phyloP scores from a whole-genome alignment of 92 coral and sea anemone genomes.

The Parazoanthus atlanticus region DNA sequence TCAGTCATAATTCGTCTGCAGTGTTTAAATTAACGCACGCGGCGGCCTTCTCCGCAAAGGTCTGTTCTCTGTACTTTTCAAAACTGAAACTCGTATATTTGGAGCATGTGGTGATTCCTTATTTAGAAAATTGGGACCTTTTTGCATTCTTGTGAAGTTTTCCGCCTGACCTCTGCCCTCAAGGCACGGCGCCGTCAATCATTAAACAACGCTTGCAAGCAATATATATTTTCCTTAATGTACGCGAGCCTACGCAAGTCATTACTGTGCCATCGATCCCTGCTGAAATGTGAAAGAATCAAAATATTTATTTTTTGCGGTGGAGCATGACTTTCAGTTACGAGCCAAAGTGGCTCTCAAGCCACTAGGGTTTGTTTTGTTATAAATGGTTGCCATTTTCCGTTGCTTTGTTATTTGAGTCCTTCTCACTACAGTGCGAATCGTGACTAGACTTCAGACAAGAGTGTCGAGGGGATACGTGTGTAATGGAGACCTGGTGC shows the following conservation, averaged over 20 bases:
- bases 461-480: conserved; percentile 23
- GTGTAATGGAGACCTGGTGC: conserved; percentile 45
- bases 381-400: not conserved
- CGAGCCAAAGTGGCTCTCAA: conserved; percentile 29
- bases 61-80: not conserved
- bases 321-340: conserved; percentile 33
- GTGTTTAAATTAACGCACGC: not conserved
- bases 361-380: conserved; percentile 6
- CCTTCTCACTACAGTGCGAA: not conserved
- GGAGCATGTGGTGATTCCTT: not conserved
- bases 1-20: not conserved
- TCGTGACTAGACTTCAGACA: conserved; percentile 9
- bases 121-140: conserved; percentile 33
- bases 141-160: conserved; percentile 20
- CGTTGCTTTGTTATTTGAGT: conserved; percentile 9
- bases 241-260: not conserved
- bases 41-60: not conserved
- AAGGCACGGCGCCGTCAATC: not conserved
- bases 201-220: conserved; percentile 5
- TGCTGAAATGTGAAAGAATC: conserved; percentile 24
- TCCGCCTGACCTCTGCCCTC: conserved; percentile 22
- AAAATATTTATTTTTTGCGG: conserved; percentile 33
- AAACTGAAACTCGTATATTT: not conserved
- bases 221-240: not conserved
- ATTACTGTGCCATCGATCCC: conserved; percentile 17